Conservation (phyloP, 2,888 invertebrate genomes). For the Drosophila monieri region DNA sequence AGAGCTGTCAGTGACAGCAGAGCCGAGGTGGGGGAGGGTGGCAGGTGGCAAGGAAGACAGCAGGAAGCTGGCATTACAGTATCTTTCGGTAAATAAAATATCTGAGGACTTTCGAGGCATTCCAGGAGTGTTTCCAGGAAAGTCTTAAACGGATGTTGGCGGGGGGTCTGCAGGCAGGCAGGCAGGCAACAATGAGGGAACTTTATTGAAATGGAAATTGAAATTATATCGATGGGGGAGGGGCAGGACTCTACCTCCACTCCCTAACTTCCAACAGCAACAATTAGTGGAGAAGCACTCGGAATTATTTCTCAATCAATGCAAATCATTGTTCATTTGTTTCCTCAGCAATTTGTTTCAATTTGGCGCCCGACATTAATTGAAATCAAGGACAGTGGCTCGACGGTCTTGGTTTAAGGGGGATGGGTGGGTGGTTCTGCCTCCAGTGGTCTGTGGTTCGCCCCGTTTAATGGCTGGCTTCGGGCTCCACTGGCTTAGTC, state of each 20-base stretch:
- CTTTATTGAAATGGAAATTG: neutral
- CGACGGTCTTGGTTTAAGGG: neutral
- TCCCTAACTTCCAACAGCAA: no score
- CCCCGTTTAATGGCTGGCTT: slow-evolving; percentile 1
- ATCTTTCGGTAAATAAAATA: slow-evolving; percentile 15
- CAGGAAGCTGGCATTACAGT: slow-evolving; percentile 15
- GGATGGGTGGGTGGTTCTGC: neutral
- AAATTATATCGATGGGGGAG: neutral
- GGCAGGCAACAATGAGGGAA: neutral
- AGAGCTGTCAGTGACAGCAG: neutral
- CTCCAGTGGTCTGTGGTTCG: neutral
- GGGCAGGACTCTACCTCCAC: no score
- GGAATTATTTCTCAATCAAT: slow-evolving; percentile 41
- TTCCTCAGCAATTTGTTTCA: slow-evolving; percentile 35
- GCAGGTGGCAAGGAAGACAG: neutral
- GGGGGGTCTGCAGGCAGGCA: no score
- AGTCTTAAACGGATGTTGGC: neutral
- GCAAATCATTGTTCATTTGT: slow-evolving; percentile 27
- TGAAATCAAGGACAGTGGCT: slow-evolving; percentile 31
- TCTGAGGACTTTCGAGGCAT: slow-evolving; percentile 7
- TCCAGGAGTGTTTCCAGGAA: neutral
- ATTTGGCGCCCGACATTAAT: slow-evolving; percentile 32
- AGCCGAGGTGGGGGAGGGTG: no score
- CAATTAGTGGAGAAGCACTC: neutral
- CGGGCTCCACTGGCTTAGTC: slow-evolving; percentile 6